Evolutionary conservation across 2,888 invertebrate species (phyloP).

Genomic region (Ernsta delagoae): DNA sequence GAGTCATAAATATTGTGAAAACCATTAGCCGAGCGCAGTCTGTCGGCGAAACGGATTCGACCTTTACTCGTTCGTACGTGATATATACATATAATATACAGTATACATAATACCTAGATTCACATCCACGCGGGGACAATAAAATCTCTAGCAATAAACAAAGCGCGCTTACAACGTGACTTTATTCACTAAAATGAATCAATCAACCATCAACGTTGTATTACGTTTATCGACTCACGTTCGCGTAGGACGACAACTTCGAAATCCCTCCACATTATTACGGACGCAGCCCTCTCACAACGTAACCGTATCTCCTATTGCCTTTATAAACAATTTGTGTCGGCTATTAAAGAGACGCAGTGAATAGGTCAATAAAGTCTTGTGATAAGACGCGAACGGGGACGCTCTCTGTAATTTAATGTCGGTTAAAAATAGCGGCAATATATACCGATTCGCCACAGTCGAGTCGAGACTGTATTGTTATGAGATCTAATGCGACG

Average conservation of each 20-base stretch:
- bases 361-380: constrained; percentile 60
- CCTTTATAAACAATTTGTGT: constrained; percentile 50
- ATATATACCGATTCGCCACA: constrained; percentile 67
- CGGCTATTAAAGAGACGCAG: constrained; percentile 47
- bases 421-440: constrained; percentile 61
- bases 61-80: constrained; percentile 15
- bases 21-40: constrained; percentile 51
- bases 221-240: constrained; percentile 55
- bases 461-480: constrained; percentile 52
- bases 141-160: constrained; percentile 65
- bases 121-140: constrained; percentile 53
- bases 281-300: constrained; percentile 36
- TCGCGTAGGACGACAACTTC: constrained; percentile 42
- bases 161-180: constrained; percentile 56
- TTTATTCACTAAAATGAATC: constrained; percentile 72
- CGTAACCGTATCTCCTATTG: constrained; percentile 31
- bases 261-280: constrained; percentile 47
- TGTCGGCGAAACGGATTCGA: constrained; percentile 39
- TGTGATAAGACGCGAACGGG: constrained; percentile 53
- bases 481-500: constrained; percentile 64
- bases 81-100: not conserved
- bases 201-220: constrained; percentile 64
- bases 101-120: not conserved
- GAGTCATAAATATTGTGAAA: constrained; percentile 53
- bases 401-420: constrained; percentile 52